Conservation (phyloP, 2,113 vertebrate genomes). For the Myotis yumanensis region DNA sequence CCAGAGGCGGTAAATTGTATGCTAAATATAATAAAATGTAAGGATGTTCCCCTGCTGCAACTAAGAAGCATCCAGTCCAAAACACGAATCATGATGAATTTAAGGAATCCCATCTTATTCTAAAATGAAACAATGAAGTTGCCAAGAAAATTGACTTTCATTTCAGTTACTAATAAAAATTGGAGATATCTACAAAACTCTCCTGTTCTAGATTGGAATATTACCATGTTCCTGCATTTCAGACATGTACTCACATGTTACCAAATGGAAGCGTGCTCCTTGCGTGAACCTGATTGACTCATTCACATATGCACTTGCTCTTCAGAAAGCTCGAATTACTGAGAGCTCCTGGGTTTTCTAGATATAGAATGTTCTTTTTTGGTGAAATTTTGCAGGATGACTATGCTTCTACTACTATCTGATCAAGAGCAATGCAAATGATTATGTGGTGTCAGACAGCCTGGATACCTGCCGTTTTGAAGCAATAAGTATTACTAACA, state of each 20-base stretch:
- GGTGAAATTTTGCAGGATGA: background rate
- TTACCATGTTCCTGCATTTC: background rate
- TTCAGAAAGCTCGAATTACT: constrained; percentile 26
- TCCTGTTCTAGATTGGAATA: background rate
- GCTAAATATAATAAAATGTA: background rate
- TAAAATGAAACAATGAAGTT: background rate
- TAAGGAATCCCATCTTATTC: background rate
- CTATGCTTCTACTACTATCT: background rate
- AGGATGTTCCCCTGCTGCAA: too few relatives aligned
- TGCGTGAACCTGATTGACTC: background rate
- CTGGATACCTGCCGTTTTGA: background rate
- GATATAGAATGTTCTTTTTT: background rate
- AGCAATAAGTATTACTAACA: background rate
- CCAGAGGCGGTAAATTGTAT: background rate
- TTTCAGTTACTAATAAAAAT: background rate
- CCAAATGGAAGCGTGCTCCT: background rate
- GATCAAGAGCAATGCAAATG: constrained; percentile 22
- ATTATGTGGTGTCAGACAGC: background rate
- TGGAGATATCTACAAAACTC: background rate
- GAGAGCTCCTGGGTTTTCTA: background rate
- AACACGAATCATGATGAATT: background rate
- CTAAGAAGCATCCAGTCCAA: background rate
- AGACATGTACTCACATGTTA: background rate
- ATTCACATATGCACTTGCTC: background rate
- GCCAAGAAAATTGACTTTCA: background rate